Percentiles rank a stretch among this genome's conserved stretches.
Evolutionary conservation across 2,113 vertebrate genomes (phyloP).

Genomic region (Lagopus leucura): DNA sequence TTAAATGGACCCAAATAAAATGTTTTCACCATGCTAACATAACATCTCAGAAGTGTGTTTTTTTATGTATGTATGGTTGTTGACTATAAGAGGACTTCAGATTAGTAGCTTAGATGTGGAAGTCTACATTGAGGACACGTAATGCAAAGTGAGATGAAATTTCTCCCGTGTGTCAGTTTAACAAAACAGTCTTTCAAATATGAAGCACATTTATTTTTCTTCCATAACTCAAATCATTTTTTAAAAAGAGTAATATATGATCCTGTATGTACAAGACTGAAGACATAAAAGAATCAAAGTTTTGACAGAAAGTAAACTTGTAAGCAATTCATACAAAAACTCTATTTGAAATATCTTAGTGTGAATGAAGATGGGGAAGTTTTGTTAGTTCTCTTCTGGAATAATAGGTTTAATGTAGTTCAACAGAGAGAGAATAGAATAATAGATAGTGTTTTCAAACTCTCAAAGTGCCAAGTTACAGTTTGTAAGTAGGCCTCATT

Average conservation of each 20-base stretch:
- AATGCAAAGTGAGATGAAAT: neutral
- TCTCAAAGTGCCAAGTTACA: neutral
- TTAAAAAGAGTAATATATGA: neutral
- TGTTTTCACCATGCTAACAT: neutral
- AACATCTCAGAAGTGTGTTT: neutral
- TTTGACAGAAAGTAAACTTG: neutral
- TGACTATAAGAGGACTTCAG: conserved; percentile 22
- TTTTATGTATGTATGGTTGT: neutral
- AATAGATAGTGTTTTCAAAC: neutral
- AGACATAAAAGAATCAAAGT: neutral
- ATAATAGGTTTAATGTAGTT: neutral
- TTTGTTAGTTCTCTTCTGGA: neutral
- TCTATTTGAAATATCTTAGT: neutral
- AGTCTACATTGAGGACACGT: neutral
- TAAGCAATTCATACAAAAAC: neutral
- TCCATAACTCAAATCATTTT: neutral
- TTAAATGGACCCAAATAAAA: conserved; percentile 14
- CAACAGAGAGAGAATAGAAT: neutral
- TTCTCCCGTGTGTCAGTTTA: neutral
- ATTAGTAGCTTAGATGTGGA: neutral
- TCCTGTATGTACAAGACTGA: neutral
- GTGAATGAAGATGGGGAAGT: neutral
- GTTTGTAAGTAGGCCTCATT: neutral
- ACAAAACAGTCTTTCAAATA: neutral
- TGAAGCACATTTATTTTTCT: neutral